Base-by-base conservation (phyloP, 2,113 vertebrate genomes). In the Numida meleagris region DNA sequence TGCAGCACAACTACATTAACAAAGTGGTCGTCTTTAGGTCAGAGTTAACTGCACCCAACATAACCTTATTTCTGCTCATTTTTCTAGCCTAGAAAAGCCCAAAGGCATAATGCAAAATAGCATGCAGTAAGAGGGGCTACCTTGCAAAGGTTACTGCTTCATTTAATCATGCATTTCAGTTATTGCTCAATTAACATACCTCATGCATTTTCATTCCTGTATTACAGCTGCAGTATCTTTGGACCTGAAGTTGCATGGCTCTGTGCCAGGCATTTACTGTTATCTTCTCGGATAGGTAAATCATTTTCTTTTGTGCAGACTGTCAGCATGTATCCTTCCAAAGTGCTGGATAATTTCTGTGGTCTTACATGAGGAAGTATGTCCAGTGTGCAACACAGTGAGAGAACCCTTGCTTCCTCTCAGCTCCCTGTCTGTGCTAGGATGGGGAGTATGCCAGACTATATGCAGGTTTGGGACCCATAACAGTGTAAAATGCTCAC, bases 101-200 rank as follows among this genome's bases (percentile, higher is more conserved):
- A 70, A 87, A 96, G 78, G 88, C 82, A 83, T 63, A 93, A 90
- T 45, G 67, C 94, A 88, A 65, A 95, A 82, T 75, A 58, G 38
- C 33, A 42, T 5, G 18, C 21, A 68, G 73, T 90, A 79, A 50
- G 65, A 77, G 81, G 43, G 38, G 79, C 91, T 94, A 43, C 74
- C 86, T 92, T 80, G 76, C 82, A 94, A 95, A 97, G 94, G 86
- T 88, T 96, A 65, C 42, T 51, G 94, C 78, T 88, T 94, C 74
- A 76, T 92, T 96, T 94, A 96, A 93, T 92, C 81, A 84, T 86
- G 70, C 81, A 53, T 94, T 93, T 94, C 71, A 82, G 87, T 90
- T 94, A 96, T 81, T 97, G 76, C 89, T 88, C 93, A 95, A 80
- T 97, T 96, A 96, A 59, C 68, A 89, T 79, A 82, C 14, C 40